A percentile compares a stretch with the other conserved stretches of the same genome.
Evolutionary conservation across 2,797 vertebrate genomes (phyloP).

Genomic region (Eremophila alpestris): DNA sequence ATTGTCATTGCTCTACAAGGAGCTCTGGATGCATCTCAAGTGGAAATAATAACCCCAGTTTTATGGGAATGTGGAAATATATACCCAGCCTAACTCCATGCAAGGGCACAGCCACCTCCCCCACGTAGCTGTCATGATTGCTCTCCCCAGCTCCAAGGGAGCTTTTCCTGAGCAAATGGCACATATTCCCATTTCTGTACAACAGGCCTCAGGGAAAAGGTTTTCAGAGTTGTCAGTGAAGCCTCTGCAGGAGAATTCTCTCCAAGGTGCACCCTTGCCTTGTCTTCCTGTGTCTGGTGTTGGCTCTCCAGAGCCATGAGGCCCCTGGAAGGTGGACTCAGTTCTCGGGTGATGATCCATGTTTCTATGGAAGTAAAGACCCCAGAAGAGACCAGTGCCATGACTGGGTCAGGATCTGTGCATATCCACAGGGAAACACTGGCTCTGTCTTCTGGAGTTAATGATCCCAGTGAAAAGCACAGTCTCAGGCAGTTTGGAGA

Average conservation of each 20-base stretch:
- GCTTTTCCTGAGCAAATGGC: not conserved
- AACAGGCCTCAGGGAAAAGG: not conserved
- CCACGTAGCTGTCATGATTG: not conserved
- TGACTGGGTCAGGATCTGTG: not conserved
- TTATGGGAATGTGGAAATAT: not conserved
- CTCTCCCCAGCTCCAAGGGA: slow-evolving; percentile 5
- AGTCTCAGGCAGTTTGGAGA: not conserved
- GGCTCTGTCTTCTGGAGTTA: not conserved
- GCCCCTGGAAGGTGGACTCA: not conserved
- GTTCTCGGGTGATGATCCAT: not conserved
- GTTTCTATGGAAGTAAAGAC: not conserved
- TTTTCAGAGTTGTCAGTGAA: not conserved
- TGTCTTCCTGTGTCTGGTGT: not conserved
- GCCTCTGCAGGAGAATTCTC: not conserved
- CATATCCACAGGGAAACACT: accelerated
- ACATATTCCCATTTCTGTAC: not conserved
- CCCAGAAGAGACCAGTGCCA: not conserved
- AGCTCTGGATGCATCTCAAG: slow-evolving; percentile 31
- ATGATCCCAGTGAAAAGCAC: not conserved
- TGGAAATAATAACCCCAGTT: not conserved
- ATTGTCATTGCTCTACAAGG: slow-evolving; percentile 45
- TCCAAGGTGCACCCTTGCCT: accelerated
- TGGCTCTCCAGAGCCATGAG: not conserved
- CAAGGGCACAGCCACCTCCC: not conserved
- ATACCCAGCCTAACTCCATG: not conserved